Percentiles rank a stretch among this genome's conserved stretches.
phyloP scores from a whole-genome alignment of 1,140 invertebrate species.

The Pentalonia nigronervosa region DNA sequence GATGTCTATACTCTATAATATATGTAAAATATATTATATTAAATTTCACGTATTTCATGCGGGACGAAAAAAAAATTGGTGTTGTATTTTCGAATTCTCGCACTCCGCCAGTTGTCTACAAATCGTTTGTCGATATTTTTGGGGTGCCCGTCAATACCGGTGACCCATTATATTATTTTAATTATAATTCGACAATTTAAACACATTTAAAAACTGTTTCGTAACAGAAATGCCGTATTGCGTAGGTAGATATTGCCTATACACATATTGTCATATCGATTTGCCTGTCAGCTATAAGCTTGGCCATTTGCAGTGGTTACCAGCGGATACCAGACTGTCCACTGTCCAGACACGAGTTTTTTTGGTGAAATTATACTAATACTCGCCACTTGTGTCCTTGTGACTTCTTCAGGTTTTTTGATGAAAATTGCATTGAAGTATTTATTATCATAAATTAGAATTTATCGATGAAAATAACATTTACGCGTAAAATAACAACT shows the following conservation, averaged over 20 bases:
- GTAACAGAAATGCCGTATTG: not conserved
- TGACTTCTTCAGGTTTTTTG: not conserved
- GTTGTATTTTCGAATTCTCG: not conserved
- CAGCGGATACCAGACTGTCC: not conserved
- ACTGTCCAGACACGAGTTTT: not conserved
- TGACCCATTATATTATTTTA: not conserved
- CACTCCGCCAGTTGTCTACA: not conserved
- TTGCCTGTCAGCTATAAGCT: not conserved
- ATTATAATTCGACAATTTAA: not conserved
- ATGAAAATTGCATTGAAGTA: not conserved
- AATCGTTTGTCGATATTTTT: not conserved
- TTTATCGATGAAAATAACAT: not conserved
- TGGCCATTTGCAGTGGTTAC: not conserved
- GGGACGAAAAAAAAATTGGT: not conserved
- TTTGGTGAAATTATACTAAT: not conserved
- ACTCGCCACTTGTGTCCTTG: not conserved
- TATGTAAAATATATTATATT: not conserved
- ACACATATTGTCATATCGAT: not conserved
- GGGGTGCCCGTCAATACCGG: not conserved
- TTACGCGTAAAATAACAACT: not conserved
- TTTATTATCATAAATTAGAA: not conserved
- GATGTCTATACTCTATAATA: no score
- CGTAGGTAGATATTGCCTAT: not conserved
- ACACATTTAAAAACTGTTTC: not conserved
- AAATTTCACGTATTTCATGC: not conserved